These are phyloP conservation scores for Corapipo altera DNA, from an alignment of 2,113 vertebrate genomes.

Conservation along the genomic window DNA sequence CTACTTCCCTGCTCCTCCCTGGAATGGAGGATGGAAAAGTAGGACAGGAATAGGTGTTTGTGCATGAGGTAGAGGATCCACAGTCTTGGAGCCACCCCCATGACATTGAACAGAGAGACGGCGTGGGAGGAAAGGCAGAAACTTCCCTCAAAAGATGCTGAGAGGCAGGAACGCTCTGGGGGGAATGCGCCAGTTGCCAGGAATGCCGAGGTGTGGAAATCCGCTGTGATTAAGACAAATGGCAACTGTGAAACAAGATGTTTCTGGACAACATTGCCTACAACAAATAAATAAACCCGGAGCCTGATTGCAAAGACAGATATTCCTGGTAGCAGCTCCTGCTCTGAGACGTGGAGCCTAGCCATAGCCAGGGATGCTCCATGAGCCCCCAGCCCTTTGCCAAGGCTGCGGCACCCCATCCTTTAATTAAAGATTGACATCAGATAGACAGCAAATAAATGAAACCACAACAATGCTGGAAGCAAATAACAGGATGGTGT, in stretches of 20 bases:
- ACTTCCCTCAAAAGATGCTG: background rate
- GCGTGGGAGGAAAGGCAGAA: background rate
- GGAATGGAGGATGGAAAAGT: background rate
- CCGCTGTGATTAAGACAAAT: background rate
- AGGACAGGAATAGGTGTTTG: background rate
- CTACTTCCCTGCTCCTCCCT: background rate
- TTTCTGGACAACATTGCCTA: background rate
- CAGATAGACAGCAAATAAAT: background rate
- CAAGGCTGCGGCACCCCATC: background rate
- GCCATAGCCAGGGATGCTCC: background rate
- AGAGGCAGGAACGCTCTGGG: background rate
- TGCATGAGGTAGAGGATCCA: background rate
- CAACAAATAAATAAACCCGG: background rate
- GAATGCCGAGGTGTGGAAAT: background rate
- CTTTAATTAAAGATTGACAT: background rate
- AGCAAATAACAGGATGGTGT: background rate
- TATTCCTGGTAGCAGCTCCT: background rate
- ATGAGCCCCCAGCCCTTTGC: rapidly evolving
- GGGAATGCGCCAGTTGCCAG: background rate
- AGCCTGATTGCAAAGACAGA: background rate
- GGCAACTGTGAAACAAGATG: background rate
- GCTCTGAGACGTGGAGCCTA: background rate
- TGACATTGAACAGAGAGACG: background rate
- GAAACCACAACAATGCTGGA: background rate
- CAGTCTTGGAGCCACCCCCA: background rate